Conservation (phyloP, 64 coral and sea anemone species). For the Actinia equina region DNA sequence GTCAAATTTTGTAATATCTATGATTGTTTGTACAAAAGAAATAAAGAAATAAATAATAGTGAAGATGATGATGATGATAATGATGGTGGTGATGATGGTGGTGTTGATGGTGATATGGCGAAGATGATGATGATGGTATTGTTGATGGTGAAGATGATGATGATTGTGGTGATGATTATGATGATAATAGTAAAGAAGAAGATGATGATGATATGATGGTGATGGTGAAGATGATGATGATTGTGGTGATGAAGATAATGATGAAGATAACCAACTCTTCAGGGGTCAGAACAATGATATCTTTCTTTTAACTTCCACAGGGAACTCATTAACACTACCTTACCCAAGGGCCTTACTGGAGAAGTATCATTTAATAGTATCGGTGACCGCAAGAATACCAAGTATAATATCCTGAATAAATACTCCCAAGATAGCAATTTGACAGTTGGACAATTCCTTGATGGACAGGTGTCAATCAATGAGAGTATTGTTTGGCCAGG, state of each 20-base stretch:
- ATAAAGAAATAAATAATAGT: too few species aligned
- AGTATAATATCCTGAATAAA: conserved; percentile 38
- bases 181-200: too few species aligned
- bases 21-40: too few species aligned
- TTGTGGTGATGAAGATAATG: background rate
- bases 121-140: too few species aligned
- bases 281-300: background rate
- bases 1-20: too few species aligned
- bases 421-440: background rate
- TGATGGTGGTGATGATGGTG: too few species aligned
- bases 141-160: too few species aligned
- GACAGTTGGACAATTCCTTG: conserved; percentile 13
- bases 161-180: too few species aligned
- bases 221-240: too few species aligned
- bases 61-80: too few species aligned
- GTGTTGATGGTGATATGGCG: too few species aligned
- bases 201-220: too few species aligned
- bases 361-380: conserved; percentile 53
- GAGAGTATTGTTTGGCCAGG: conserved; percentile 82
- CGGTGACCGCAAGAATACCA: conserved; percentile 70
- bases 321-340: conserved; percentile 63
- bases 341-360: conserved; percentile 64
- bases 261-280: background rate
- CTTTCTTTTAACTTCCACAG: background rate
- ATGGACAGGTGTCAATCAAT: conserved; percentile 56